A percentile compares a stretch with the other conserved stretches of the same genome.
These are phyloP conservation scores for Sympetrum striolatum DNA, from an alignment of 2,888 invertebrate species.

Conservation along the genomic window DNA sequence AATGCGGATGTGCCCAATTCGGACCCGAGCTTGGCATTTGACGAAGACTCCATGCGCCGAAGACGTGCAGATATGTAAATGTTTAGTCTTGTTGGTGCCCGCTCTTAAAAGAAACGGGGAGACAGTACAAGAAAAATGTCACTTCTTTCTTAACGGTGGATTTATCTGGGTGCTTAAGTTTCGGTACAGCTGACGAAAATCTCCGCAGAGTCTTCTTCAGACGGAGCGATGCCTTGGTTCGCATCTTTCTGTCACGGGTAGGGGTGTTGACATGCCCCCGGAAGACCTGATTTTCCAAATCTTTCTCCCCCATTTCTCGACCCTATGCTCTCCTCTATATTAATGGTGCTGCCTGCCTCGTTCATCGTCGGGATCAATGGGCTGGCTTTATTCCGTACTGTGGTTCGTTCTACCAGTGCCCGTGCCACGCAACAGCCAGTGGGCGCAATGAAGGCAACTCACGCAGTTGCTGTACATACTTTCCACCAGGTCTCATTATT, in stretches of 20 bases:
- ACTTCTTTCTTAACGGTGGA: background rate
- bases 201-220: background rate
- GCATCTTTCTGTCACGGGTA: background rate
- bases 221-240: background rate
- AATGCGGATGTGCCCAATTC: background rate
- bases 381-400: background rate
- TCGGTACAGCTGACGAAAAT: background rate
- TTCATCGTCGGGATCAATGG: background rate
- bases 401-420: background rate
- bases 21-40: background rate
- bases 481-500: background rate
- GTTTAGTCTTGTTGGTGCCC: conserved; percentile 24
- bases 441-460: background rate
- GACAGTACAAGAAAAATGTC: background rate
- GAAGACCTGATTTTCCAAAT: background rate
- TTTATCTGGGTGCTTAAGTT: background rate
- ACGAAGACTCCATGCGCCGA: background rate
- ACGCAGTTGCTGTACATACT: background rate
- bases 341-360: conserved; percentile 16
- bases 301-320: background rate
- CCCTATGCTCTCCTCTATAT: background rate
- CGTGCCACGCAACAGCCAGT: background rate
- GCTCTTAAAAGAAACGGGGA: background rate
- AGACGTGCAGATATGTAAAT: conserved; percentile 23
- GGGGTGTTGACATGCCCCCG: background rate